Conservation (phyloP, 2,113 vertebrate genomes). For the Labeo catla region DNA sequence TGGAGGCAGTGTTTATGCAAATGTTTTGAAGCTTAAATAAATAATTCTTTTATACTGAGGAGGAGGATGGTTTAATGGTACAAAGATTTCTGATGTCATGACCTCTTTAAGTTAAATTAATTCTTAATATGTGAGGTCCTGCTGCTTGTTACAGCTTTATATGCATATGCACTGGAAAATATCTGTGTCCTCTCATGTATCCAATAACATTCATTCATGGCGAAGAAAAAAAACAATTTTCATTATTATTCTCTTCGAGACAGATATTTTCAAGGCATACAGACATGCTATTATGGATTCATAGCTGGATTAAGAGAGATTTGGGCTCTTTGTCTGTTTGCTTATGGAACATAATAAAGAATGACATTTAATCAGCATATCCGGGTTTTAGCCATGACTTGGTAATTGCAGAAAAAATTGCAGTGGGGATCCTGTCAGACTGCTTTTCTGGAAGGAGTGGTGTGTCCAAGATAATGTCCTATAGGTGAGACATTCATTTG, state of each 20-base stretch:
- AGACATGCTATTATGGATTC: neutral
- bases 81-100: too few relatives aligned
- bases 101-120: neutral
- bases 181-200: neutral
- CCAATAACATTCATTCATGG: neutral
- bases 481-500: neutral
- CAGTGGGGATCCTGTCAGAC: slow-evolving; percentile 10
- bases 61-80: too few relatives aligned
- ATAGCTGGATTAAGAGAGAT: neutral
- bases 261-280: neutral
- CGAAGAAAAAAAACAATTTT: neutral
- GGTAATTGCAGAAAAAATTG: slow-evolving; percentile 51
- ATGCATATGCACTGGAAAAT: neutral
- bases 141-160: neutral
- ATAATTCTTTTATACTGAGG: too few relatives aligned
- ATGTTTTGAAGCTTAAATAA: too few relatives aligned
- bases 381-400: neutral
- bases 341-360: slow-evolving; percentile 15
- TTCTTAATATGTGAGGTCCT: neutral
- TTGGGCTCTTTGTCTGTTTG: neutral
- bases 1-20: too few relatives aligned
- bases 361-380: slow-evolving; percentile 36
- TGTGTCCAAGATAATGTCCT: neutral
- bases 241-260: neutral
- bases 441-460: neutral